A percentile compares a stretch with the other conserved stretches of the same genome.
phyloP scores from a whole-genome alignment of 2,113 vertebrate genomes.

The Panurus biarmicus region DNA sequence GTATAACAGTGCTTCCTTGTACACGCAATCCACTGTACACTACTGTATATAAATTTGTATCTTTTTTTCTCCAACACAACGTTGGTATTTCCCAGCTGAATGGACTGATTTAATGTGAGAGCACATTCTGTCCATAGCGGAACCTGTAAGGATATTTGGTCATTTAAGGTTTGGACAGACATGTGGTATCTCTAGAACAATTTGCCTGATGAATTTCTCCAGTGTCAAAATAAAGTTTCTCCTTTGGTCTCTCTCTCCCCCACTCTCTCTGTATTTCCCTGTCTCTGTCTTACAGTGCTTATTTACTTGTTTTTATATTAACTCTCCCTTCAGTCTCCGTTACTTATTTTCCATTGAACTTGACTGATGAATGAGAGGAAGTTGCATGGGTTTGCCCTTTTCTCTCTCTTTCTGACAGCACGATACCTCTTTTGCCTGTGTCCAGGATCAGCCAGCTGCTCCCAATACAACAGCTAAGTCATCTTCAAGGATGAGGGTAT shows the following conservation, averaged over 20 bases:
- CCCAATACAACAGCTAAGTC: not conserved
- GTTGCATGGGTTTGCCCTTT: not conserved
- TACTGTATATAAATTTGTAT: not conserved
- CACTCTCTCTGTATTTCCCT: not conserved
- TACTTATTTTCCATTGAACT: not conserved
- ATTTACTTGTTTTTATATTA: not conserved
- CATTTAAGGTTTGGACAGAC: not conserved
- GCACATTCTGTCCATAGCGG: not conserved
- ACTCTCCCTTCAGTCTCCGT: not conserved
- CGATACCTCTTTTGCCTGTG: not conserved
- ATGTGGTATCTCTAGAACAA: not conserved
- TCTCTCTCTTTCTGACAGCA: not conserved
- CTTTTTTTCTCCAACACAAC: not conserved
- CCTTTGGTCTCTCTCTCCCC: not conserved
- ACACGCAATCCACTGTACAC: not conserved
- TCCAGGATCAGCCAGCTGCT: not conserved
- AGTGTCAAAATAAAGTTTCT: not conserved
- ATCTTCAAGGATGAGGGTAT: no score
- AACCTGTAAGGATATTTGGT: not conserved
- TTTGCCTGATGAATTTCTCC: not conserved
- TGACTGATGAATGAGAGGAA: not conserved
- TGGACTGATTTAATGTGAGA: not conserved
- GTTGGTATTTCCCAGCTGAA: not conserved
- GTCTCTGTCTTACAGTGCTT: not conserved
- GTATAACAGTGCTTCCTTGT: not conserved